Evolutionary conservation across 2,888 invertebrate genomes (phyloP), one percentile per base, ranked within the genome.

Genomic region (Ormyrus thymus): DNA sequence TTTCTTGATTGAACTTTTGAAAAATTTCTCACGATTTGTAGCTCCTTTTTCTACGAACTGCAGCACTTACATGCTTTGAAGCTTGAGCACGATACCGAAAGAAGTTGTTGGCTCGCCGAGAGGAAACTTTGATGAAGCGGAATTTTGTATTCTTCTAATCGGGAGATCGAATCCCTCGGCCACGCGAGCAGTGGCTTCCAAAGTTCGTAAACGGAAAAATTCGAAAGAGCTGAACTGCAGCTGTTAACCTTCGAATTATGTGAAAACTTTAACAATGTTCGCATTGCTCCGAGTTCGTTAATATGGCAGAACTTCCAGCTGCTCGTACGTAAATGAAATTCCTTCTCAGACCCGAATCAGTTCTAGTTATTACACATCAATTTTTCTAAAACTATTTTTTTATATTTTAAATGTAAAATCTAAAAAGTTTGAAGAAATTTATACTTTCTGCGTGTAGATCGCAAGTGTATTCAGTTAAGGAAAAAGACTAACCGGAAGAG

Each of bases 1-100:
- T 50, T 55, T 62, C 65, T 61, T 68, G 15, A 73, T 56, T 78
- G 45, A 45, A 64, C 62, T 68, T 73, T 68, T 58, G 6, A 55
- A 59, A 70, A 65, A 59, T 68, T 43, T 61, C 29, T 55, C 45
- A 59, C 70, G 51, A 65, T 50, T 58, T 58, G 29, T 50, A 29
- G 9, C 15, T 58, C 11, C 29, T 29, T 29, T 29, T 29, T 29
- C 4, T 29, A 29, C 29, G 29, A 29, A 29, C 29, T 29, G 29
- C 29, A 29, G 29, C 29, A 58, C 46, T 11, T 48, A 51, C 15
- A 5, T 68, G 51, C 11, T 29, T 66, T 74, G 11, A 53, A 58
- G 65, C 58, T 56, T 50, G 0, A 46, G 56, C 73, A 58, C 65
- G 65, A 50, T 29, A 50, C 56, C 5, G 15, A 65, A 58, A 29